These are phyloP conservation scores for Goniozus legneri DNA, from an alignment of 1,140 invertebrate species.

Conservation along the genomic window DNA sequence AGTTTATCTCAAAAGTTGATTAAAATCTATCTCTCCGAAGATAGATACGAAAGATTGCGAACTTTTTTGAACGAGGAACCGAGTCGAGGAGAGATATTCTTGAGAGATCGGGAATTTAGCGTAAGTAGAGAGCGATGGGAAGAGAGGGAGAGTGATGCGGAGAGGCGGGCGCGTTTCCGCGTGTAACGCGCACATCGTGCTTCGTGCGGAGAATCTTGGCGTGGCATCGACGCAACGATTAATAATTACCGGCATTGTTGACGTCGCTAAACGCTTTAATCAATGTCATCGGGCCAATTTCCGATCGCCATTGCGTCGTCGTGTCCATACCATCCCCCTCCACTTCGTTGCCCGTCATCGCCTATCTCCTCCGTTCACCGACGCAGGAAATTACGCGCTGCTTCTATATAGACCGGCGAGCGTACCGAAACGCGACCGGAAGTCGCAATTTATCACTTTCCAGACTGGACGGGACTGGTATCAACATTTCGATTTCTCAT, in stretches of 20 bases:
- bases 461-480: too few relatives aligned
- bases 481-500: too few relatives aligned
- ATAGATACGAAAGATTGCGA: too few relatives aligned
- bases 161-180: neutral
- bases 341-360: slow-evolving; percentile 7
- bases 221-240: slow-evolving; percentile 43
- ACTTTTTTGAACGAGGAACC: too few relatives aligned
- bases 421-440: slow-evolving; percentile 45
- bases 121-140: too few relatives aligned
- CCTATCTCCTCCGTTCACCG: slow-evolving; percentile 16
- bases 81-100: too few relatives aligned
- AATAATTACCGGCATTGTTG: slow-evolving; percentile 51
- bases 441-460: slow-evolving; percentile 52
- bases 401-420: too few relatives aligned
- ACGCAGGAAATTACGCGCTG: slow-evolving; percentile 44
- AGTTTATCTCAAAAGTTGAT: too few relatives aligned
- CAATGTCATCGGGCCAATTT: slow-evolving; percentile 57
- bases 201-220: slow-evolving; percentile 43
- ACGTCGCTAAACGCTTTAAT: slow-evolving; percentile 53
- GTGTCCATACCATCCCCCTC: slow-evolving; percentile 30
- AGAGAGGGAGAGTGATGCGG: too few relatives aligned
- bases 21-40: too few relatives aligned
- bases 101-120: too few relatives aligned
- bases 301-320: slow-evolving; percentile 47
- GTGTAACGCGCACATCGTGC: neutral